phyloP scores from a whole-genome alignment of 1,140 invertebrate species.

The Lysiphlebus fabarum region DNA sequence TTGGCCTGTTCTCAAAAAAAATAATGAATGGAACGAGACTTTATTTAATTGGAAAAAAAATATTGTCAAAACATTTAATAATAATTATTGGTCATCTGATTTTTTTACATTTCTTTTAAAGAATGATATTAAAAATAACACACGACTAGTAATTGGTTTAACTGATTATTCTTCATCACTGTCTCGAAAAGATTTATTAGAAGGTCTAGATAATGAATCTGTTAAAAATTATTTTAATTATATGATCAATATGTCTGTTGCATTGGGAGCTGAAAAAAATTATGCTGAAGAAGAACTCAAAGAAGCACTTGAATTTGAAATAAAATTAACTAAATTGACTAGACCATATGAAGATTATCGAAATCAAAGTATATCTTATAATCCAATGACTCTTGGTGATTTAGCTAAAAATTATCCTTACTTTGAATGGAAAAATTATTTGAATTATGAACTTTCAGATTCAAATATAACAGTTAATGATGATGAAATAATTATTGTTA shows the following conservation, averaged over 20 bases:
- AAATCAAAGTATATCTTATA: conserved; percentile 52
- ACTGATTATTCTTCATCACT: too few species aligned
- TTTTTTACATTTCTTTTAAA: conserved; percentile 86
- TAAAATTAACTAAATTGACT: too few species aligned
- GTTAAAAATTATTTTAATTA: too few species aligned
- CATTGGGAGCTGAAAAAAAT: too few species aligned
- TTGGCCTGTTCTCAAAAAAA: conserved; percentile 83
- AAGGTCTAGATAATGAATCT: too few species aligned
- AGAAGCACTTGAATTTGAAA: too few species aligned
- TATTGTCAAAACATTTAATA: conserved; percentile 72
- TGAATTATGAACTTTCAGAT: conserved; percentile 52
- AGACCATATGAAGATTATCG: too few species aligned
- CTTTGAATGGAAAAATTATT: conserved; percentile 59
- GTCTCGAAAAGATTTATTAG: too few species aligned
- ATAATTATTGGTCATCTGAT: conserved; percentile 85
- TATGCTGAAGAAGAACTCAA: too few species aligned
- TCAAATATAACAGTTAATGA: conserved; percentile 31
- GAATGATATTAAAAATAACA: conserved; percentile 62
- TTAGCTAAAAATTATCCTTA: conserved; percentile 52
- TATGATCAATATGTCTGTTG: too few species aligned
- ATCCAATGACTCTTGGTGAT: conserved; percentile 61
- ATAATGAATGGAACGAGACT: conserved; percentile 66
- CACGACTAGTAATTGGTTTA: conserved; percentile 55
- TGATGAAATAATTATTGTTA: conserved; percentile 66
- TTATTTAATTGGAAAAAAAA: conserved; percentile 77